Percentiles rank a stretch among this genome's conserved stretches.
phyloP scores from a whole-genome alignment of 2,888 invertebrate species.

The Smittia sp. region DNA sequence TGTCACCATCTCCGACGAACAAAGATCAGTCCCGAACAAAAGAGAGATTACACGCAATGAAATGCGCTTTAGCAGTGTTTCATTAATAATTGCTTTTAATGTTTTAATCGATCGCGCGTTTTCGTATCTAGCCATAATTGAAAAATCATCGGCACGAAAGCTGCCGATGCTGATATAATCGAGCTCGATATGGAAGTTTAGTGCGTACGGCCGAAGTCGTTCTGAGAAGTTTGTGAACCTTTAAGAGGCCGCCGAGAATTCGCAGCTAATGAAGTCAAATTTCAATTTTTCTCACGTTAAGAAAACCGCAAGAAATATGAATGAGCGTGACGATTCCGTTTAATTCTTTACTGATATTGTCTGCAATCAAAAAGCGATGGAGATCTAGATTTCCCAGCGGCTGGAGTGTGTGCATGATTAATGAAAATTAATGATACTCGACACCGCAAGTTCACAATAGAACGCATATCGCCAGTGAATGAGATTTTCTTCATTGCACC shows the following conservation, averaged over 20 bases:
- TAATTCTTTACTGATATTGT: background rate
- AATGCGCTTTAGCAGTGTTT: slow-evolving; percentile 11
- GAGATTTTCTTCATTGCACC: slow-evolving; percentile 22
- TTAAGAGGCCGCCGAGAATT: too few species aligned
- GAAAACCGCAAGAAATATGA: background rate
- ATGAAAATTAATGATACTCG: background rate
- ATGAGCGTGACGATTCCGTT: background rate
- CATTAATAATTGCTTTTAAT: slow-evolving; percentile 14
- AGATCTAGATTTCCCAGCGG: background rate
- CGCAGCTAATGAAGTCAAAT: too few species aligned
- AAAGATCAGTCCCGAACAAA: slow-evolving; percentile 12
- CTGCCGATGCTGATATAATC: slow-evolving; percentile 26
- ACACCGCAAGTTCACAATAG: background rate
- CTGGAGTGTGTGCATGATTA: background rate
- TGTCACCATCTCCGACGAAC: slow-evolving; percentile 33
- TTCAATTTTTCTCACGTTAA: background rate
- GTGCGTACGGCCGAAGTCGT: background rate
- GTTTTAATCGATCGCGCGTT: slow-evolving; percentile 17
- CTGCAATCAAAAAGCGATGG: background rate
- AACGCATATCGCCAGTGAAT: slow-evolving; percentile 12
- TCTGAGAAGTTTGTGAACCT: too few species aligned
- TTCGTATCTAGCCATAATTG: background rate
- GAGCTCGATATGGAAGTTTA: too few species aligned
- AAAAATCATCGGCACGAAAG: background rate
- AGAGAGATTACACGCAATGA: slow-evolving; percentile 35